Percentiles rank a stretch among this genome's conserved stretches.
These are phyloP conservation scores for Coregonus suidteri DNA, from an alignment of 2,797 vertebrate genomes.

Conservation along the genomic window DNA sequence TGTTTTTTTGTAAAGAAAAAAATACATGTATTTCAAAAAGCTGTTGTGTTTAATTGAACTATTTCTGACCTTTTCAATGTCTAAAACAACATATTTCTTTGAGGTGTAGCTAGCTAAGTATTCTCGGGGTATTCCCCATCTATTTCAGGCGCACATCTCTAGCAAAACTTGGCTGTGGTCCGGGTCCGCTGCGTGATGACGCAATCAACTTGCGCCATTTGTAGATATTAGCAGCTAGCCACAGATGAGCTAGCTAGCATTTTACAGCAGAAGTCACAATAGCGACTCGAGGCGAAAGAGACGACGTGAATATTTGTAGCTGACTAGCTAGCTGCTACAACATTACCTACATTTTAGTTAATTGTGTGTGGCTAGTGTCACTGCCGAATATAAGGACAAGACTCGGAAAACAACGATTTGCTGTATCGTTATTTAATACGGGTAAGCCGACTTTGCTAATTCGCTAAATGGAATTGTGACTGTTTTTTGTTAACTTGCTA, in stretches of 20 bases:
- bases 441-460: neutral
- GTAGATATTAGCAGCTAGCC: neutral
- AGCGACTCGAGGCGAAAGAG: neutral
- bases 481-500: neutral
- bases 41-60: neutral
- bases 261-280: neutral
- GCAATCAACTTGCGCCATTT: neutral
- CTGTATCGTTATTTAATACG: neutral
- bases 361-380: neutral
- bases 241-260: neutral
- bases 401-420: neutral
- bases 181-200: neutral
- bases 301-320: neutral
- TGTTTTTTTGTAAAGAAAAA: conserved; percentile 1
- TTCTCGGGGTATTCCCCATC: neutral
- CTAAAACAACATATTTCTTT: neutral
- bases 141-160: neutral
- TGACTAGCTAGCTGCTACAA: neutral
- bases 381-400: neutral
- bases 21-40: neutral
- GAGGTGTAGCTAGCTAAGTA: neutral
- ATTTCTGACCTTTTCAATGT: neutral
- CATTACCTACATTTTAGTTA: neutral
- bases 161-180: neutral
- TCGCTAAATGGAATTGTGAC: neutral